Evolutionary conservation across 2,113 vertebrate genomes (phyloP), one percentile per base, ranked within the genome.

Genomic region (Orycteropus afer): DNA sequence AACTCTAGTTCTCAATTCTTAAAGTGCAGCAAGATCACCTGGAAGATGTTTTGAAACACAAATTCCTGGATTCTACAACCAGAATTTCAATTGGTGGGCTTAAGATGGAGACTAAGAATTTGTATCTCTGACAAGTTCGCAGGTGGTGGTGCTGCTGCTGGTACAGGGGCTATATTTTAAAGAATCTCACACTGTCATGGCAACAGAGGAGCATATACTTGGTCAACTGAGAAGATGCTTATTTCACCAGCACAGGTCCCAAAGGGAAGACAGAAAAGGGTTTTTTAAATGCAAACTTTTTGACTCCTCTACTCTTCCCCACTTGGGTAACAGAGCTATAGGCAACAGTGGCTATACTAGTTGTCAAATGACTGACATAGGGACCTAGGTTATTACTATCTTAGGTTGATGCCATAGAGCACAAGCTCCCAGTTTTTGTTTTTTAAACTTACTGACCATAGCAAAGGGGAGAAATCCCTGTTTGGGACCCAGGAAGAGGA

Each of bases 11-110:
- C 29, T 85, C 73, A 93, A 69, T 69, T 88, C 91, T 93, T 32
- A 53, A 69, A 77, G 47, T 47, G 25, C 0, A 88, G 20, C 47
- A 82, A 34, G 42, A 87, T 84, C 71, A 84, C 37, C 20, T 37
- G 61, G 47, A 87, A 95, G 67, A 91, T 15, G 40, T 32, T 84
- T 90, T 73, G 65, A 86, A 95, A 87, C 18, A 89, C 59, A 95
- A 73, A 86, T 86, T 79, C 34, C 10, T 74, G 7, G 32, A 22
- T 17, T 12, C 78, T 27, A 90, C 37, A 78, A 77, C 22, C 37
- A 83, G n/a, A 76, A 8, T 77, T 55, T 73, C 40, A 71, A 34
- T 90, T 59, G 78, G 65, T 69, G 20, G 47, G 20, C 85, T 71
- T 90, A 29, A 47, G 32, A 57, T 40, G 77, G 12, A 80, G 32